These are phyloP conservation scores for Struthio camelus DNA, from an alignment of 2,113 vertebrate species.

Conservation along the genomic window DNA sequence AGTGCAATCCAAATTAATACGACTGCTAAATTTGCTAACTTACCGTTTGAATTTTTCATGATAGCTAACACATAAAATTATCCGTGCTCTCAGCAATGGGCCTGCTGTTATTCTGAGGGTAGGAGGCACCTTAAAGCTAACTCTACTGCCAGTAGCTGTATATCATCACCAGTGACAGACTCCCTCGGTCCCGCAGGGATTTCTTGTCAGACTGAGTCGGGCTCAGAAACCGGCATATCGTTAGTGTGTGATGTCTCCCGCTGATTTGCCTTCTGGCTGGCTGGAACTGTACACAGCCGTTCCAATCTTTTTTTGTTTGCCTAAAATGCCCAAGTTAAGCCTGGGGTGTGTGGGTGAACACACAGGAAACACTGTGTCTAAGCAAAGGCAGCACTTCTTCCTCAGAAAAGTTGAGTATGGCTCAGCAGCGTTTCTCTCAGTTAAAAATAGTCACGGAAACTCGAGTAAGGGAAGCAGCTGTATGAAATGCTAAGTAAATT, in stretches of 20 bases:
- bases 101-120: background rate
- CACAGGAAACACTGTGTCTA: background rate
- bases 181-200: background rate
- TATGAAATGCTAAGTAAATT: background rate
- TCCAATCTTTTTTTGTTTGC: background rate
- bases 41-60: background rate
- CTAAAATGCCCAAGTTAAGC: background rate
- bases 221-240: slow-evolving; percentile 21
- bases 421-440: background rate
- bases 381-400: background rate
- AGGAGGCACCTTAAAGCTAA: slow-evolving; percentile 22
- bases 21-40: background rate
- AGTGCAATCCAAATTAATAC: background rate
- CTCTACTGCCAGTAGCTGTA: background rate
- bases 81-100: background rate
- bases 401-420: background rate
- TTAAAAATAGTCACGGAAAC: background rate
- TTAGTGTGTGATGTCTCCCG: background rate
- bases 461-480: background rate
- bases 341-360: background rate
- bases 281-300: background rate
- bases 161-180: slow-evolving; percentile 27
- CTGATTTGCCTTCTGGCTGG: slow-evolving; percentile 43
- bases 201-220: slow-evolving; percentile 35
- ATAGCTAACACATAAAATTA: background rate